Evolutionary conservation across 2,888 invertebrate species (phyloP).

Genomic region (Agrochola litura): DNA sequence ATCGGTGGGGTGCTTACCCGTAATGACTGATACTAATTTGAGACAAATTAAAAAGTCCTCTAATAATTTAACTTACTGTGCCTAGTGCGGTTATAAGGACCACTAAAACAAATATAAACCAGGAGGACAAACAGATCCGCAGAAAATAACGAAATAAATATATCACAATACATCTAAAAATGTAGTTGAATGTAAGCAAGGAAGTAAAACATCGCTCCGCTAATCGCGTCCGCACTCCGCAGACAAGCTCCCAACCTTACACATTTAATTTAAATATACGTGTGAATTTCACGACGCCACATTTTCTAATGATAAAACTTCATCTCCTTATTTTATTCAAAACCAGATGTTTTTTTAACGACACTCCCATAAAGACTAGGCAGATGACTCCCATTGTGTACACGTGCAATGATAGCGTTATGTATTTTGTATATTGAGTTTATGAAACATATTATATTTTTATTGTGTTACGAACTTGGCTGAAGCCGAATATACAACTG

Average conservation of each 20-base stretch:
- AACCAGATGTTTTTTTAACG: slow-evolving; percentile 43
- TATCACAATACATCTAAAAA: neutral
- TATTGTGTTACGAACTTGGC: neutral
- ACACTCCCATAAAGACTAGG: neutral
- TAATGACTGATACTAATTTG: neutral
- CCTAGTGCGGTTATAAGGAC: neutral
- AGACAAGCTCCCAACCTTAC: slow-evolving; percentile 8
- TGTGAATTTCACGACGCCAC: slow-evolving; percentile 48
- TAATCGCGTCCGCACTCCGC: neutral
- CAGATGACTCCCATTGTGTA: neutral
- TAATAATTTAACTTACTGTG: neutral
- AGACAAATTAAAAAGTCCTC: neutral
- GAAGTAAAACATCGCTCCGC: slow-evolving; percentile 23
- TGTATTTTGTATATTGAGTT: slow-evolving; percentile 6
- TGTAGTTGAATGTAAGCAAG: neutral
- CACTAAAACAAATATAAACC: no score
- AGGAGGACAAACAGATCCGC: neutral
- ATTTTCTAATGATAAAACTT: slow-evolving; percentile 56
- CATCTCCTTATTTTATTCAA: slow-evolving; percentile 49
- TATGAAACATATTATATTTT: neutral
- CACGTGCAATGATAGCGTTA: neutral
- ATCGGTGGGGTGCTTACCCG: slow-evolving; percentile 4
- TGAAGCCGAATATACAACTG: neutral
- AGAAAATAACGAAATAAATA: neutral
- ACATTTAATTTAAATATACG: slow-evolving; percentile 57